These are phyloP conservation scores for Chrysemys picta DNA, from an alignment of 2,113 vertebrate genomes.

Conservation along the genomic window DNA sequence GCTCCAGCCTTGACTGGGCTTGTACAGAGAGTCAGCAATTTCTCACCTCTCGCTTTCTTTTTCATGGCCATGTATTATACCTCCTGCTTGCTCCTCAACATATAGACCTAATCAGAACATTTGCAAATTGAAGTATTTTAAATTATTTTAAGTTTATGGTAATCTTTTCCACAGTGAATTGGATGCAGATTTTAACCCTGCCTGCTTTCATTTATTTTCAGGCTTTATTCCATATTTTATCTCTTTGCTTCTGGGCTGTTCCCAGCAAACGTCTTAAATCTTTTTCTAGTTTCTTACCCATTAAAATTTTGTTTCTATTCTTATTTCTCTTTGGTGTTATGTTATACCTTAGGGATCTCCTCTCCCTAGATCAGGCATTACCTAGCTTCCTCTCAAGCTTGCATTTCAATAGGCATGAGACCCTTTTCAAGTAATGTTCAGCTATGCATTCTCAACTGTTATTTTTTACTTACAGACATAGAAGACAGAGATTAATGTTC, in stretches of 20 bases:
- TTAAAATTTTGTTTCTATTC: conserved; percentile 16
- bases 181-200: neutral
- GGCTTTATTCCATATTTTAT: neutral
- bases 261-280: neutral
- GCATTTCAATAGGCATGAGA: conserved; percentile 10
- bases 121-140: neutral
- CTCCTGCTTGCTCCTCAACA: neutral
- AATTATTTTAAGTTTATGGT: neutral
- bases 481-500: neutral
- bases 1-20: fast-evolving
- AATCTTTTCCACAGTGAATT: neutral
- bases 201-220: neutral
- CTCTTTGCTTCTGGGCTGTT: neutral
- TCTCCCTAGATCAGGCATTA: conserved; percentile 11
- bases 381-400: conserved; percentile 6
- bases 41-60: neutral
- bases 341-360: conserved; percentile 33
- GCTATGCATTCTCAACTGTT: neutral
- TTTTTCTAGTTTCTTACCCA: neutral
- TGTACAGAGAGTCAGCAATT: neutral
- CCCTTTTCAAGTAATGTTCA: neutral
- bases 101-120: neutral
- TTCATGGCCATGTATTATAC: neutral
- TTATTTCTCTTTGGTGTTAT: conserved; percentile 10
- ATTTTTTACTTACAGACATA: neutral